Base-by-base conservation (phyloP, 2,797 vertebrate species). In the Cryptoblepharus egeriae region DNA sequence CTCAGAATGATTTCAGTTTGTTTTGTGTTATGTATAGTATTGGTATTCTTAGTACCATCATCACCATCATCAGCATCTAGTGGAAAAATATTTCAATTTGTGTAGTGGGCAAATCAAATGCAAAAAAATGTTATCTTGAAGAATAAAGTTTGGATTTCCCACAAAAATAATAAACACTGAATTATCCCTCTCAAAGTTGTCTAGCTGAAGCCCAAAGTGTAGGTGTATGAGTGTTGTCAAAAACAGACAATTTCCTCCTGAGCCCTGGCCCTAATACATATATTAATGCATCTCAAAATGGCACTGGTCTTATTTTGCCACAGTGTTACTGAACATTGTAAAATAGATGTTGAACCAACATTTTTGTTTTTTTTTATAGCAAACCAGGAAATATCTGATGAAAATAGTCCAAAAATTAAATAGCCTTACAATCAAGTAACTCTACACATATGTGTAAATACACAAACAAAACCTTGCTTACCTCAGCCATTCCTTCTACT, bases 401-500 rank as follows among this genome's bases (percentile, higher is more conserved):
- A 22, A 39, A 72, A 72, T 10, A 65, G 1, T 30, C 3, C 26
- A n/a, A 32, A 73, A 35, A 3, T 39, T 13, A 49, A 74, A 42
- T 22, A 63, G 72, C 6, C 10, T 60, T 60, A n/a, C 68, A 84
- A 60, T 24, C 22, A 55, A 71, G 32, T 37, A 5, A 26, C 2
- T 39, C 5, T 78, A 8, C 55, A 8, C 73, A 16, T 20, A 24
- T 5, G 26, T 26, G 22, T 52, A 30, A 77, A 24, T 30, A 77
- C 26, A 24, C 24, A 61, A n/a, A 72, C 10, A 32, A 60, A 3
- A 3, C 32, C 45, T 82, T 22, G 76, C 68, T 94, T 91, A 99
- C 98, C 98, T 98, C 97, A 75, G 98, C 95, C 90, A 97, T 98
- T 39, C 97, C 98, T 89, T 98, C 98, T 57, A 96, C 93, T 0